Evolutionary conservation across 1,140 invertebrate species (phyloP).

Genomic region (Drosophila trapezifrons): DNA sequence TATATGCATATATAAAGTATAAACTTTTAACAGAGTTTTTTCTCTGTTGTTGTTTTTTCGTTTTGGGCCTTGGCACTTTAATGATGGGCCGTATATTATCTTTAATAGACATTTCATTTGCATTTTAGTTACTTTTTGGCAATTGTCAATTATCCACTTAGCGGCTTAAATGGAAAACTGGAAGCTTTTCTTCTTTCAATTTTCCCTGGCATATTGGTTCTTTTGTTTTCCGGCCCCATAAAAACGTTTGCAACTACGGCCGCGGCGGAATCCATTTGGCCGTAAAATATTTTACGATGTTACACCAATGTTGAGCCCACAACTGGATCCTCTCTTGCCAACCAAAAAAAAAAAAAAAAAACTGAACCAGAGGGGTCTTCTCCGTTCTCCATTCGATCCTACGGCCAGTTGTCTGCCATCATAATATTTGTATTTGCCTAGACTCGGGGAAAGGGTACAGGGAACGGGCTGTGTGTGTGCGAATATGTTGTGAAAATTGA

Average conservation of each 20-base stretch:
- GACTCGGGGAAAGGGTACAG: slow-evolving; percentile 15
- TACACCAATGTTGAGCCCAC: slow-evolving; percentile 70
- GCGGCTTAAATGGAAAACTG: slow-evolving; percentile 33
- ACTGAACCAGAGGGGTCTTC: neutral
- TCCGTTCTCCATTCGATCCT: slow-evolving; percentile 4
- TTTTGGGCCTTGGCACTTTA: slow-evolving; percentile 28
- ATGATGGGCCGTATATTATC: slow-evolving; percentile 47
- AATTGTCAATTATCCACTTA: slow-evolving; percentile 58
- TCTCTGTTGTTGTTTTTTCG: neutral
- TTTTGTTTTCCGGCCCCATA: slow-evolving; percentile 55
- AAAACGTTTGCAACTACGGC: slow-evolving; percentile 71
- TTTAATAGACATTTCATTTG: slow-evolving; percentile 55
- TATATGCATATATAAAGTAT: slow-evolving; percentile 47
- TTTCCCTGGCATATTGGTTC: slow-evolving; percentile 21
- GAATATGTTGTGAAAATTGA: slow-evolving; percentile 82
- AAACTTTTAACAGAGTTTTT: slow-evolving; percentile 18
- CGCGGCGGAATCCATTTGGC: slow-evolving; percentile 59
- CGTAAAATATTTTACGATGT: slow-evolving; percentile 81
- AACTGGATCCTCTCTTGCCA: slow-evolving; percentile 14
- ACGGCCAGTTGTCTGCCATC: slow-evolving; percentile 63
- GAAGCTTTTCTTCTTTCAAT: slow-evolving; percentile 14
- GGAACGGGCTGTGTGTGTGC: slow-evolving; percentile 56
- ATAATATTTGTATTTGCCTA: slow-evolving; percentile 83
- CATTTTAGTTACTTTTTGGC: slow-evolving; percentile 54
- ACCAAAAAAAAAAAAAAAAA: too few relatives aligned